A percentile compares a stretch with the other conserved stretches of the same genome.
Evolutionary conservation across 92 coral and sea anemone genomes (phyloP).

Genomic region (Phymanthus crucifer): DNA sequence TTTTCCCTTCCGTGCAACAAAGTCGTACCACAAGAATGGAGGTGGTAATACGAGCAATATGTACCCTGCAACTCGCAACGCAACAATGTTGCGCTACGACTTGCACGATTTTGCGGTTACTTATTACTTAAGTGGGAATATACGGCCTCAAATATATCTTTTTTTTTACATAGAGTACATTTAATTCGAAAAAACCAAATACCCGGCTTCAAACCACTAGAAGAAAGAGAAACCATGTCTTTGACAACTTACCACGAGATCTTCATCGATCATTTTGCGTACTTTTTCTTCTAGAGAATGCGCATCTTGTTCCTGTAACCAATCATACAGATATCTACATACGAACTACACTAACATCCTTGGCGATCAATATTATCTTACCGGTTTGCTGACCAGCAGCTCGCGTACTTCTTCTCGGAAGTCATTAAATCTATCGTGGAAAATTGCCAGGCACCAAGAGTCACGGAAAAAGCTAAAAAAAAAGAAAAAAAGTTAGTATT

Average conservation of each 20-base stretch:
- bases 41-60: no score
- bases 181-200: no score
- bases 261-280: constrained; percentile 91
- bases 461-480: constrained; percentile 89
- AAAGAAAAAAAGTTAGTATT: not conserved
- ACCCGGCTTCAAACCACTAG: no score
- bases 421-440: constrained; percentile 98
- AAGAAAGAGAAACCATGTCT: not conserved
- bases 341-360: not conserved
- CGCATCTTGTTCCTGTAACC: constrained; percentile 66
- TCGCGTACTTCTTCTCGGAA: constrained; percentile 93
- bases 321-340: not conserved
- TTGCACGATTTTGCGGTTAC: no score
- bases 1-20: no score
- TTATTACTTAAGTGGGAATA: no score
- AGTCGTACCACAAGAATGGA: no score
- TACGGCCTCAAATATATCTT: no score
- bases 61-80: no score
- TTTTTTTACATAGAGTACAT: no score
- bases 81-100: no score
- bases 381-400: constrained; percentile 85
- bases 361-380: constrained; percentile 26
- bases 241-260: constrained; percentile 69
- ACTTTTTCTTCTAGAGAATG: constrained; percentile 88
- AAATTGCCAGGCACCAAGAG: constrained; percentile 94